Evolutionary conservation across 2,797 vertebrate genomes (phyloP), one percentile per base, ranked within the genome.

Genomic region (Helicolenus hilgendorfi): DNA sequence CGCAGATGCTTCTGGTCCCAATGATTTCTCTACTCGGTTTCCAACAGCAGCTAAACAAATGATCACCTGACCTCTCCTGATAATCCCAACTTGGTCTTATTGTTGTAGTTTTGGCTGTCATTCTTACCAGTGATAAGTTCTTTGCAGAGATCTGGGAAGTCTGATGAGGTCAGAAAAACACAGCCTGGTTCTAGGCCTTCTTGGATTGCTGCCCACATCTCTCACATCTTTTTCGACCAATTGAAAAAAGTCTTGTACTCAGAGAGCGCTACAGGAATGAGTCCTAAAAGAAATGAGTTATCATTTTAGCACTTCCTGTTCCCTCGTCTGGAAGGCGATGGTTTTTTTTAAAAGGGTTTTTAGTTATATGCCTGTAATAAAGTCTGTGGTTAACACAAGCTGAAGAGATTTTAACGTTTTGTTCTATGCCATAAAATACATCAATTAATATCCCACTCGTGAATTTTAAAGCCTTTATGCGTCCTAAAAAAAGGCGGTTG

Each of bases 1-100:
- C 78, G 73, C 77, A 93, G 83, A 45, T 83, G 80, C 62, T 83
- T 84, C 89, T 97, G 95, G 96, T 96, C 97, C 96, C 94, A 60
- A 82, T 83, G 75, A 81, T 73, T 62, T 72, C 82, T 56, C 22
- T 29, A 58, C 59, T 77, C 26, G 0, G 4, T n/a, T 77, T 73
- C 35, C 79, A 70, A 84, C 75, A 53, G 33, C 33, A 72, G 74
- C 60, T 55, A 75, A 79, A 84, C 35, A 77, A 60, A 65, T 11
- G 14, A 59, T 58, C 67, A 69, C 33, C 26, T 59, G 11, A 22
- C 65, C 41, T 82, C 59, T 71, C 14, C 22, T 29, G 56, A 62
- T 33, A 6, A 18, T 45, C 38, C 29, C 27, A 41, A 29, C 7
- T 49, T 15, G 33, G 24, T 22, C 1, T 58, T 35, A 26, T 55